These are phyloP conservation scores for Todiramphus chloris DNA, from an alignment of 2,113 vertebrate species.

Conservation along the genomic window DNA sequence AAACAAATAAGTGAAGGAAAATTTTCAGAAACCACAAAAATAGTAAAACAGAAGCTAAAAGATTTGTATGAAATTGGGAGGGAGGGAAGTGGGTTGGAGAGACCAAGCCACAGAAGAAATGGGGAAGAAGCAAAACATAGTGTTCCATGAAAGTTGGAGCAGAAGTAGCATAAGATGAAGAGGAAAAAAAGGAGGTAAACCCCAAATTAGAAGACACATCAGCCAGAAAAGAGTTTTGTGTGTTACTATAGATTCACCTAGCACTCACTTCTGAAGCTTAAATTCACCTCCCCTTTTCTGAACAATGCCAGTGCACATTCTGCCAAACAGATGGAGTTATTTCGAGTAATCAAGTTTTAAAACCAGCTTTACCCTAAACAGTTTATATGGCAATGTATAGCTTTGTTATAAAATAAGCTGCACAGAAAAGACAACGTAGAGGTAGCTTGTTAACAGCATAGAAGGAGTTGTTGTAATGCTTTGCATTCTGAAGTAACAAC, in stretches of 20 bases:
- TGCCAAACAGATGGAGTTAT: not conserved
- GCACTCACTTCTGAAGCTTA: not conserved
- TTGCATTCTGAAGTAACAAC: not conserved
- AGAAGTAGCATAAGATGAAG: not conserved
- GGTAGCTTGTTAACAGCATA: not conserved
- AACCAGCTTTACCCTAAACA: not conserved
- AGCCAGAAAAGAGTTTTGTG: not conserved
- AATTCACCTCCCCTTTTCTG: not conserved
- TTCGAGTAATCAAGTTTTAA: not conserved
- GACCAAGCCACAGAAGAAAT: not conserved
- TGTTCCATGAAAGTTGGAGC: not conserved
- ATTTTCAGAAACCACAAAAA: not conserved
- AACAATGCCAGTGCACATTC: not conserved
- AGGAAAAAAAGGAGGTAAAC: not conserved
- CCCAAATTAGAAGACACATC: not conserved
- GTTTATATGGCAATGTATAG: not conserved
- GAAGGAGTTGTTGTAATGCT: not conserved
- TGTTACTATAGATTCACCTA: not conserved
- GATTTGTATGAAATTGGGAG: not conserved
- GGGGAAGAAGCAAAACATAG: not conserved
- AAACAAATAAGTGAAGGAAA: not conserved
- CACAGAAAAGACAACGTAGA: not conserved
- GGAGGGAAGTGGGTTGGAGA: not conserved
- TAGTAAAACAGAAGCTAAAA: not conserved
- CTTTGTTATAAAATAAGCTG: not conserved